Conservation (phyloP, 2,888 invertebrate genomes). For the Cryptosula pallasiana region DNA sequence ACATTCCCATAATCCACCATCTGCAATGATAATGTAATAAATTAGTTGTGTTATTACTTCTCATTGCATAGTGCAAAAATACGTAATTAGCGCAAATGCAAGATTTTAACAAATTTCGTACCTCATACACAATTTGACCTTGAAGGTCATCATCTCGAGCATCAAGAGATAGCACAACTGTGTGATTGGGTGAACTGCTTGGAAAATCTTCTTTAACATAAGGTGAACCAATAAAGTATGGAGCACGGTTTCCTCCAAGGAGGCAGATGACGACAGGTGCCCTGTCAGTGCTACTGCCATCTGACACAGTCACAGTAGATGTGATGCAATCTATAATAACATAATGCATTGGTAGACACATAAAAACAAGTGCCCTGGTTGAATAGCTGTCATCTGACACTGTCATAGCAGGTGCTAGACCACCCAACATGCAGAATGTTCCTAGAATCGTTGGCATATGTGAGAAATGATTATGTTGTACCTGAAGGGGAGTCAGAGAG, state of each 20-base stretch:
- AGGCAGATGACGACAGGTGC: not conserved
- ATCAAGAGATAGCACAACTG: not conserved
- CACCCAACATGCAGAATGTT: too few species aligned
- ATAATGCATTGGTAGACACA: too few species aligned
- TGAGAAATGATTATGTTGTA: too few species aligned
- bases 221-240: not conserved
- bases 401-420: too few species aligned
- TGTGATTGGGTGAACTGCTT: conserved; percentile 25
- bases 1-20: not conserved
- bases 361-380: too few species aligned
- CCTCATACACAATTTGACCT: conserved; percentile 20
- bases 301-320: not conserved
- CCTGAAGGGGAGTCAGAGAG: conserved; percentile 1
- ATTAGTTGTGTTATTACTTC: too few species aligned
- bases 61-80: too few species aligned
- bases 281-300: not conserved
- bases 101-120: too few species aligned
- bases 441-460: too few species aligned
- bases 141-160: conserved; percentile 23
- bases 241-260: not conserved
- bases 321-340: conserved; percentile 4
- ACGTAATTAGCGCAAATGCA: too few species aligned
- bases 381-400: too few species aligned
- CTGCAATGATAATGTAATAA: too few species aligned
- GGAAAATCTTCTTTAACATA: conserved; percentile 8